Base-by-base conservation (phyloP, 2,797 vertebrate genomes). In the Phataginus tricuspis region DNA sequence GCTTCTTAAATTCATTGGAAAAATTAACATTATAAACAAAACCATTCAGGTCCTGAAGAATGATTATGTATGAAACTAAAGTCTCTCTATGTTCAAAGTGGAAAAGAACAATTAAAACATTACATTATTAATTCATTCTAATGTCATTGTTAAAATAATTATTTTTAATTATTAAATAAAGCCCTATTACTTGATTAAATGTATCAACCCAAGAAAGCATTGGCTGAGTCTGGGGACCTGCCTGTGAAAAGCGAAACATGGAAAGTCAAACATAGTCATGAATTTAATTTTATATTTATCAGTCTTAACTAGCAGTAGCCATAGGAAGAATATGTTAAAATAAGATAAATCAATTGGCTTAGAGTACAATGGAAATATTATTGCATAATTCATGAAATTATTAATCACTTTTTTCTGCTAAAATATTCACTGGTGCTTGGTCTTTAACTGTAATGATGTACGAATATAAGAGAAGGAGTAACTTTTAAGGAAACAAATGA, bases 141-240 rank as follows among this genome's bases (percentile, higher is more conserved):
- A 85, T 91, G 91, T 85, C 55, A 74, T 12, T 78, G 9, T 92
- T 37, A 82, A 96, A 85, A 92, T 84, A 92, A 77, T 85, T 4
- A 84, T n/a, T 96, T 96, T 53, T 42, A 93, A 78, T 95, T 42
- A 96, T 93, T 92, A 86, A 86, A 66, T 57, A 90, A 53, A 91
- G 7, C 0, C 16, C 5, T 37, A 55, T 68, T 23, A 53, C 39
- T 85, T 94, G 91, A 84, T 84, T 90, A 87, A 91, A 51, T 59
- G 12, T 57, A 45, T 77, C 27, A 74, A 61, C 25, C 55, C 71
- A 77, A 91, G 86, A 90, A 93, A 84, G 78, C 34, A 68, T 0
- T 93, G 68, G 34, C 27, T 94, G 88, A 92, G 59, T 13, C 19
- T 92, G n/a, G 45, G 51, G 59, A 85, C 61, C 18, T 85, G 39